phyloP scores from a whole-genome alignment of 2,888 invertebrate genomes.

The Oxycera nigricornis region DNA sequence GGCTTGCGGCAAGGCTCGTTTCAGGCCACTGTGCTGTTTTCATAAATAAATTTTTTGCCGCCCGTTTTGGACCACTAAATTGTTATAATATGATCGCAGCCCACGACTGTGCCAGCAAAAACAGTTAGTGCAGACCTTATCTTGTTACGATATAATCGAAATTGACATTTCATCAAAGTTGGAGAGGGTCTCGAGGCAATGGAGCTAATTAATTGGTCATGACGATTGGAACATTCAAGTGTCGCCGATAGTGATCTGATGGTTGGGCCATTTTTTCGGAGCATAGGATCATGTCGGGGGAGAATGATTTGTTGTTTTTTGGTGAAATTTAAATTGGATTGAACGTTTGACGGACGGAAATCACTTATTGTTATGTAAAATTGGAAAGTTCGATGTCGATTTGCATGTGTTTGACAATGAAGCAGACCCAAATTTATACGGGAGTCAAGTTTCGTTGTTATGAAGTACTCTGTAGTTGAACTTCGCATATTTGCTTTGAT shows the following conservation, averaged over 20 bases:
- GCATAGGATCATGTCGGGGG: not conserved
- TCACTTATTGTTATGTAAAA: conserved; percentile 20
- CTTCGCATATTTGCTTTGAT: too few species aligned
- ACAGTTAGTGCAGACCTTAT: conserved; percentile 17
- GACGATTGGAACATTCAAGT: conserved; percentile 9
- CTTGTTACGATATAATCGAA: conserved; percentile 31
- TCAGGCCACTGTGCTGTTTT: conserved; percentile 16
- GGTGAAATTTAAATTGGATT: not conserved
- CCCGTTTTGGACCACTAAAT: conserved; percentile 1
- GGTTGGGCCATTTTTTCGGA: not conserved
- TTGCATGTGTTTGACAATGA: not conserved
- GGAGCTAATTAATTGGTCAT: conserved; percentile 29
- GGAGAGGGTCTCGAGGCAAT: not conserved
- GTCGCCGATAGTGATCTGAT: conserved; percentile 21
- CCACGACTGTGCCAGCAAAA: not conserved
- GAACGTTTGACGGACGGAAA: not conserved
- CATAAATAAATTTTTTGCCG: too few species aligned
- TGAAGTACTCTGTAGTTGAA: too few species aligned
- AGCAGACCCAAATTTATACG: too few species aligned
- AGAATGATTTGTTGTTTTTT: not conserved
- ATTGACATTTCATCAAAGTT: conserved; percentile 27
- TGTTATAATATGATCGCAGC: conserved; percentile 26
- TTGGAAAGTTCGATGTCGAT: conserved; percentile 21
- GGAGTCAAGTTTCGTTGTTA: too few species aligned
- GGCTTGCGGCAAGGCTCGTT: not conserved